Evolutionary conservation across 1,140 invertebrate species (phyloP), one percentile per base, ranked within the genome.

Genomic region (Drosophila paulistorum): DNA sequence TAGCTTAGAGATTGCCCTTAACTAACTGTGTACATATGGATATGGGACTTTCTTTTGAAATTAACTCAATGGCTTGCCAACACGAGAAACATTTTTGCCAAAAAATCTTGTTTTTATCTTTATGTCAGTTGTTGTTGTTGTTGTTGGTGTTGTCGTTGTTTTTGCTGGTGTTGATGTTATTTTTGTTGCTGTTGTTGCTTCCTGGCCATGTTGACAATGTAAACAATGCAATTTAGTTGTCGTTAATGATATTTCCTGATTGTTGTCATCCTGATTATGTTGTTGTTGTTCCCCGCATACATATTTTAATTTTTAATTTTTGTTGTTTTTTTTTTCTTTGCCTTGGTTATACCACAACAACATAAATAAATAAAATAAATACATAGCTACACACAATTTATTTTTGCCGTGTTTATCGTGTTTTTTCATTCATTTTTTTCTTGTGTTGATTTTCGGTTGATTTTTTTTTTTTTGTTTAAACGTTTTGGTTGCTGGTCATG

Each of bases 401-500:
- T 74, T 75, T 73, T 61, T 42, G 45, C 23, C 30, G 41, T 63
- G 20, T 74, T 68, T 45, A 65, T 65, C 42, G 26, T 39, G 33
- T 20, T 67, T 41, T 58, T 63, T 20, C 48, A 63, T 66, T 59
- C 54, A 35, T 72, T 68, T 62, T 68, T 63, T 23, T 58, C 30
- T 76, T 45, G 10, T 39, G 14, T 39, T 13, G 37, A 11, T 63
- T 30, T 48, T 42, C 33, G 58, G n/a, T 39, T 14, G 30, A 0
- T 71, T 13, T 48, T 48, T 61, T 71, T 37, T 73, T 69, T 81
- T 81, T 76, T 87, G 79, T 67, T 82, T 86, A 87, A 86, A 86
- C 72, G 83, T 87, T 87, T 82, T 79, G 58, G 70, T 60, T 72
- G 82, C 79, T 76, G 83, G 83, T 83, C 83, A 83, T 83, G 84